A percentile compares a stretch with the other conserved stretches of the same genome.
phyloP scores from a whole-genome alignment of 2,888 invertebrate genomes.

The Cepaea hortensis region DNA sequence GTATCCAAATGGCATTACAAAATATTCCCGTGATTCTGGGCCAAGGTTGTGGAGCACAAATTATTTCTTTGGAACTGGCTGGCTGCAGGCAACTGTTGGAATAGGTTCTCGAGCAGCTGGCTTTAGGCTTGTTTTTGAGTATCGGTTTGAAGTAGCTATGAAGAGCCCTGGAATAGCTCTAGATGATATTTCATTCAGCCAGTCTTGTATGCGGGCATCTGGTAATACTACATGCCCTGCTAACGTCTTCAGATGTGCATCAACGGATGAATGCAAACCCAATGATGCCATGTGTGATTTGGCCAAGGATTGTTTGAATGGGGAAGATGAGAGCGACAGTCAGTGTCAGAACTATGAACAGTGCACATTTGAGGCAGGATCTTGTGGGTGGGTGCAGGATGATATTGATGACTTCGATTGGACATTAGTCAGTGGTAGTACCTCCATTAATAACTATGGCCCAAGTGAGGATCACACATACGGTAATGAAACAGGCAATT shows the following conservation, averaged over 20 bases:
- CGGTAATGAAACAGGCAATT: constrained; percentile 68
- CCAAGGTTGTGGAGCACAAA: constrained; percentile 62
- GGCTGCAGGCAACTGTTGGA: constrained; percentile 65
- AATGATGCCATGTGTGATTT: constrained; percentile 66
- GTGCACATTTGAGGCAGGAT: constrained; percentile 70
- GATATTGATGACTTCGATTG: constrained; percentile 70
- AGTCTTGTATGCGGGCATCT: constrained; percentile 57
- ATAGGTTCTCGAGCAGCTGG: constrained; percentile 62
- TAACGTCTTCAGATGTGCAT: constrained; percentile 64
- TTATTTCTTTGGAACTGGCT: constrained; percentile 52
- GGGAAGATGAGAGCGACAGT: constrained; percentile 64
- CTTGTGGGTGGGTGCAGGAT: constrained; percentile 69
- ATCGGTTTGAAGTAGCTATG: constrained; percentile 3
- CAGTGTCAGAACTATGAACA: constrained; percentile 61
- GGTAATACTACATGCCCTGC: constrained; percentile 56
- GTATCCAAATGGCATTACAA: constrained; percentile 39
- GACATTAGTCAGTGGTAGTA: constrained; percentile 62
- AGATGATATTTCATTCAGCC: constrained; percentile 69
- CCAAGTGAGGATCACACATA: constrained; percentile 68
- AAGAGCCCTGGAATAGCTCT: constrained; percentile 64
- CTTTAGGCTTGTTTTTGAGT: constrained; percentile 65
- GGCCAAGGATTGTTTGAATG: constrained; percentile 71
- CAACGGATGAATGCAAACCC: constrained; percentile 46
- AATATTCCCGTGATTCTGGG: constrained; percentile 35
- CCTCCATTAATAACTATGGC: constrained; percentile 65